Evolutionary conservation across 2,797 vertebrate species (phyloP).

Genomic region (Crocidura indochinensis): DNA sequence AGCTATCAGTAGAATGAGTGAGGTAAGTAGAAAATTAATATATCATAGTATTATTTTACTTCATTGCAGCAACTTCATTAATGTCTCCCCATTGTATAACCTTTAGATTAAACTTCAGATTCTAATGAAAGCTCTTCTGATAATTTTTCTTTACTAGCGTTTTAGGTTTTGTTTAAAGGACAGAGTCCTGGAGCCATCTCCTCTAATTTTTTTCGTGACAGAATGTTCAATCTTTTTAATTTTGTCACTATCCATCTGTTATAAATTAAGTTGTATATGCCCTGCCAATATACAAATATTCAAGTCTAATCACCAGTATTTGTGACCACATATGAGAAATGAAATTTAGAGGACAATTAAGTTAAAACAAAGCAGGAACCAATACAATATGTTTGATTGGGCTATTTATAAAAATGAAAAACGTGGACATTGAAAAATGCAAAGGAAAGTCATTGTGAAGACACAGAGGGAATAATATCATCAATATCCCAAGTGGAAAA

Average conservation of each 20-base stretch:
- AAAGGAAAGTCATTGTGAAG: too few relatives aligned
- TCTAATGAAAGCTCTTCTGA: constrained; percentile 11
- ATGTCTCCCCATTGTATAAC: background rate
- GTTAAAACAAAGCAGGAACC: background rate
- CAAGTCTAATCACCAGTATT: background rate
- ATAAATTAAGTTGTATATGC: background rate
- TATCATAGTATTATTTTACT: background rate
- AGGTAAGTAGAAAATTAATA: background rate
- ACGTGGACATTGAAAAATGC: too few relatives aligned
- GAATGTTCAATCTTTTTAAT: background rate
- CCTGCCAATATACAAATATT: background rate
- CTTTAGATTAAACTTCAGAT: background rate
- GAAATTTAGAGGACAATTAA: background rate
- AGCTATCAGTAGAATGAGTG: too few relatives aligned
- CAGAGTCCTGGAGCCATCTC: background rate
- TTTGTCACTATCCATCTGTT: constrained; percentile 9
- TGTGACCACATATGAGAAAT: background rate
- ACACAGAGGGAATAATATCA: too few relatives aligned
- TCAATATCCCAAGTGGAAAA: too few relatives aligned
- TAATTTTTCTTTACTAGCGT: background rate
- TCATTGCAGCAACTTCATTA: background rate
- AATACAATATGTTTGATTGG: background rate
- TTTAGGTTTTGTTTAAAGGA: background rate
- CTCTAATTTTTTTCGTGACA: background rate
- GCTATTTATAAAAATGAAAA: too few relatives aligned